Evolutionary conservation across 2,113 vertebrate genomes (phyloP).

Genomic region (Perca schrenkii): DNA sequence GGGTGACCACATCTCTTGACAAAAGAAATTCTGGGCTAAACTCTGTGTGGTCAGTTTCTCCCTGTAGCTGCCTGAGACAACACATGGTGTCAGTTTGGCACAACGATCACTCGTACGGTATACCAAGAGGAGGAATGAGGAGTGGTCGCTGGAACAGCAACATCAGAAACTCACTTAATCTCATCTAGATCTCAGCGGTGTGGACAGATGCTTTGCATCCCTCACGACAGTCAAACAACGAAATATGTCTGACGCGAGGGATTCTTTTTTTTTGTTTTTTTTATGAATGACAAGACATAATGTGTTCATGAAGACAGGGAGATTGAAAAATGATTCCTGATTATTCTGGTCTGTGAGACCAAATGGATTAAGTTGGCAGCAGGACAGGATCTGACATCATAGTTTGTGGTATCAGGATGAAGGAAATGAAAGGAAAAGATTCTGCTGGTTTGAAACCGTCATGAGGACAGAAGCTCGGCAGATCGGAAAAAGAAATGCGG

Average conservation of each 20-base stretch:
- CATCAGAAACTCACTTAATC: slow-evolving; percentile 17
- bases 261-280: not conserved
- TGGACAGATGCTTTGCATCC: not conserved
- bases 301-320: slow-evolving; percentile 42
- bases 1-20: slow-evolving; percentile 13
- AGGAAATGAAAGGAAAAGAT: slow-evolving; percentile 52
- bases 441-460: slow-evolving; percentile 59
- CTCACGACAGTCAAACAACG: not conserved
- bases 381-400: slow-evolving; percentile 74
- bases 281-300: slow-evolving; percentile 26
- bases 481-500: not conserved
- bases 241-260: not conserved
- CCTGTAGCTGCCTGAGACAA: slow-evolving; percentile 79
- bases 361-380: slow-evolving; percentile 66
- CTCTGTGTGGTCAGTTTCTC: slow-evolving; percentile 47
- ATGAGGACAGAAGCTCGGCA: slow-evolving; percentile 53
- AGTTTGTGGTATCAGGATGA: slow-evolving; percentile 49
- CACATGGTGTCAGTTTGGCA: slow-evolving; percentile 47
- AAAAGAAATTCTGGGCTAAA: slow-evolving; percentile 38
- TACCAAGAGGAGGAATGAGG: slow-evolving; percentile 28
- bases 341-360: slow-evolving; percentile 52
- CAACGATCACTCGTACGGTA: slow-evolving; percentile 23
- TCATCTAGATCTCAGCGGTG: slow-evolving; percentile 4
- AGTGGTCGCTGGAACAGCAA: slow-evolving; percentile 15
- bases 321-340: slow-evolving; percentile 66